Evolutionary conservation across 2,888 invertebrate species (phyloP), one percentile per base, ranked within the genome.

Genomic region (Parnassius glacialis): DNA sequence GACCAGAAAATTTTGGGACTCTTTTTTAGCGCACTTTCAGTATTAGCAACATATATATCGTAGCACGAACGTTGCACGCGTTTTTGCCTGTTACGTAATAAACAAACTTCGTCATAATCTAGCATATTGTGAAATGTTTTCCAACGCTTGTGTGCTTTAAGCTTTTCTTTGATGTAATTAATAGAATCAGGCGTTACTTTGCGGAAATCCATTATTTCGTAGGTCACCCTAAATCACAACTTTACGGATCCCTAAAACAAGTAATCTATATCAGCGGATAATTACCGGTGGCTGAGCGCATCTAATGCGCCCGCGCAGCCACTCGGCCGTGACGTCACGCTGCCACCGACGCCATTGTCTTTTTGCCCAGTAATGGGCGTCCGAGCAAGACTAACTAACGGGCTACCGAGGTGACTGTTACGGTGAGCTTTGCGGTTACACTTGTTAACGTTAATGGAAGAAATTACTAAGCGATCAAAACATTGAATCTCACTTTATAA

Each of bases 251-350:
- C 52, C 56, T 16, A 61, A 51, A 57, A 12, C 45, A 45, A 41
- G 45, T 44, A 61, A 65, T 57, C 65, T 65, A 54, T 53, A 64
- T 65, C 63, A 64, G 64, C 63, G 47, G 57, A 67, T 69, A 70
- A 69, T 69, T 65, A 64, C 64, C 61, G 65, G 57, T 57, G 53
- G 57, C 25, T 55, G 55, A 56, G 69, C 73, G 73, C 66, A 66
- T 62, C 74, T 69, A 75, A 77, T 74, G 77, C 74, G 74, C 74
- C 70, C 72, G 74, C 74, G 74, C 75, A 72, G 59, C 67, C 67
- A 62, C 44, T 66, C 65, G 71, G 61, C 71, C 79, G 76, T 73
- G 74, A 76, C 76, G 74, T 78, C 75, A 77, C 78, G 76, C 66
- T 52, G 48, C 12, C 55, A 54, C 65, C 62, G 66, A 56, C 52